Base-by-base conservation (phyloP, 2,888 invertebrate species). In the Melieria omissa region DNA sequence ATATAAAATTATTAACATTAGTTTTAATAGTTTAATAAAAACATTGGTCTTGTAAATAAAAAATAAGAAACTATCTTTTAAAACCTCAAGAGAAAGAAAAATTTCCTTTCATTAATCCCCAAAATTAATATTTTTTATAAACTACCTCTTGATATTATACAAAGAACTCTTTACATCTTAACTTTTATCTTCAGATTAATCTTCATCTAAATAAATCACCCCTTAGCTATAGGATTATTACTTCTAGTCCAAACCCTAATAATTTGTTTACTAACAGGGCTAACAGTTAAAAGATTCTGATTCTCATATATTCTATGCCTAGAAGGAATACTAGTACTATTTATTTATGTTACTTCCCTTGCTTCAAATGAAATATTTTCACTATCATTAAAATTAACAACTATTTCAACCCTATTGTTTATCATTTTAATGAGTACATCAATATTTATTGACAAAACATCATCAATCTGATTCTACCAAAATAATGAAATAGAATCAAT, bases 51-150 rank as follows among this genome's bases (percentile, higher is more conserved):
- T 91, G 90, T 91, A 91, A 91, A 90, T 80, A 90, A 90, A 90
- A 89, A 88, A 86, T 89, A 90, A 89, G 86, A 85, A 77, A 65
- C 73, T 70, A 81, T 86, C 85, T 89, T 90, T 89, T 88, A 89
- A 89, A 90, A 89, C 88, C 88, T 89, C 89, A 90, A 89, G 88
- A 88, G 88, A 89, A 89, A 89, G 88, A n/a, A 86, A 86, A 74
- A 80, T 71, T 9, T 85, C 86, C 88, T 88, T 89, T 88, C 90
- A 89, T 83, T 89, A 90, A 91, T 91, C 90, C 88, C 89, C 90
- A 90, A 91, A 91, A 91, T 91, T 90, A 91, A 90, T 90, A 88
- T 90, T 91, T 91, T 91, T 86, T 77, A 80, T 86, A 90, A 91
- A 91, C 89, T 91, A 91, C 86, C 88, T 88, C 88, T 88, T 91